Conservation (phyloP, 2,797 vertebrate species). For the Okamejei kenojei region DNA sequence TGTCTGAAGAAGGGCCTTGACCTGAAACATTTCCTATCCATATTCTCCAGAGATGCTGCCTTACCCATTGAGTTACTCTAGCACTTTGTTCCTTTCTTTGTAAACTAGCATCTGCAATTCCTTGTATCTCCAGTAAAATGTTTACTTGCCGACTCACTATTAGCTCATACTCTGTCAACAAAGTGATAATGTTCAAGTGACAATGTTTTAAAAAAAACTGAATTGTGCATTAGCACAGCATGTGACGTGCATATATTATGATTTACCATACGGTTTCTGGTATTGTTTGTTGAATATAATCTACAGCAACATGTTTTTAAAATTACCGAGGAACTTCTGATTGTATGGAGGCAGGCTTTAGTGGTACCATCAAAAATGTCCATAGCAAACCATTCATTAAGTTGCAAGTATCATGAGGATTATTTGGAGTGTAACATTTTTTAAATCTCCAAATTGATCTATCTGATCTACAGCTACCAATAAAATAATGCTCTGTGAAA, state of each 20-base stretch:
- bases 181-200: not conserved
- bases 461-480: not conserved
- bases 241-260: not conserved
- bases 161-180: not conserved
- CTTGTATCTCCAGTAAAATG: not conserved
- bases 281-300: constrained; percentile 7
- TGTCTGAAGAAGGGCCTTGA: no score
- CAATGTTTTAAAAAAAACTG: not conserved
- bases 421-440: not conserved
- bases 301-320: not conserved
- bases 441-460: not conserved
- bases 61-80: no score
- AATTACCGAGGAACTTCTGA: not conserved
- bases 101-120: no score
- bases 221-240: not conserved
- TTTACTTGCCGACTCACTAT: not conserved
- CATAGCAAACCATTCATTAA: constrained; percentile 2
- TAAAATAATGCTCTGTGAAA: not conserved
- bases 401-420: not conserved
- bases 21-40: no score
- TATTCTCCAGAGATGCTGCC: no score
- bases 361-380: not conserved
- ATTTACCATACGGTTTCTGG: not conserved
- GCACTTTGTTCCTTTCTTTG: no score
- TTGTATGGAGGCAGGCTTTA: not conserved